Evolutionary conservation across 92 coral and sea anemone species (phyloP), one percentile per base, ranked within the genome.

Genomic region (Heliopora coerulea): DNA sequence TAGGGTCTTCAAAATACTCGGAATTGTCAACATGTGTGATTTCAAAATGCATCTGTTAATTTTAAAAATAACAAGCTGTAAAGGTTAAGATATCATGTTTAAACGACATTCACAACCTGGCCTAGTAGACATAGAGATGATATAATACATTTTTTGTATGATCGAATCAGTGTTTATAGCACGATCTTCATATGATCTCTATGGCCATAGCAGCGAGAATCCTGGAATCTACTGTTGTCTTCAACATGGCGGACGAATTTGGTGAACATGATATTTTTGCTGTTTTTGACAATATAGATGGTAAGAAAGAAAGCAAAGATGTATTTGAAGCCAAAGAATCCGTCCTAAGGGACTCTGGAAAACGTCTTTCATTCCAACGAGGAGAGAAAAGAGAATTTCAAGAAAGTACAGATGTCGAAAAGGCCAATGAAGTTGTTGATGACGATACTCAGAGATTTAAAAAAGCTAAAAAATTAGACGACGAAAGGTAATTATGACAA

Each of bases 231-330:
- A 46, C 2, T 46, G 14, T 8, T 2, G n/a, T 15, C 8, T 56
- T 23, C 61, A 56, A 56, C 29, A 56, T 89, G 96, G 96, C 96
- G 88, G 97, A 87, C 56, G 83, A 65, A 12, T 89, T 92, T 41
- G 91, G 86, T 14, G 97, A 81, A 63, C 85, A 88, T 48, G 96
- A 89, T 30, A 78, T 92, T 24, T 92, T 92, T 49, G 89, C 89
- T 30, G 97, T 92, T 78, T 92, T 92, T 74, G 97, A 92, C 39
- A 52, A 54, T 52, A 23, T 30, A n/a, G 77, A 52, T 33, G 20
- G 59, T 24, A 52, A 70, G 32, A 70, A 70, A 33, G 77, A 27
- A 13, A 8, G 19, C 12, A 30, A 70, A 70, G 15, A 48, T 15
- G 50, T 6, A 18, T 28, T 49, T 9, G 62, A 70, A 18, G 34